phyloP scores from a whole-genome alignment of 1,140 invertebrate species.

The Drosophila asahinai region DNA sequence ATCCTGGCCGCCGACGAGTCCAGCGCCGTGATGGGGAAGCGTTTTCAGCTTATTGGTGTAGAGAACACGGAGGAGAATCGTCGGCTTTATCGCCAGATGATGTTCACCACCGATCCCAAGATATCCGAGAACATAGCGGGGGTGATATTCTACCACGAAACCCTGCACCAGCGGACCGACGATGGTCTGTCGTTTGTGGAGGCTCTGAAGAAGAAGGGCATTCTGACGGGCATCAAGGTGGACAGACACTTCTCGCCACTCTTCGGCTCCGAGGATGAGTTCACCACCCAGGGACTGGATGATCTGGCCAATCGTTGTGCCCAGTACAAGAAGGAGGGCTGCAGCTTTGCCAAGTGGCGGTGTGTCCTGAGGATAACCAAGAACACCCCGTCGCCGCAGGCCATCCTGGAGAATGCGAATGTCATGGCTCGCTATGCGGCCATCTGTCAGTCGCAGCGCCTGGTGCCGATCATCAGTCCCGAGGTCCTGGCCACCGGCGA shows the following conservation, averaged over 20 bases:
- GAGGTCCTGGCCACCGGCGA: conserved; percentile 94
- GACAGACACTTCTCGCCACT: conserved; percentile 95
- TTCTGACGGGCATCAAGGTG: conserved; percentile 97
- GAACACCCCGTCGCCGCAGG: conserved; percentile 94
- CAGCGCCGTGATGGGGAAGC: conserved; percentile 94
- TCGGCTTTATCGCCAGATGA: conserved; percentile 92
- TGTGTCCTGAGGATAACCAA: conserved; percentile 97
- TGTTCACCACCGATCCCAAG: conserved; percentile 94
- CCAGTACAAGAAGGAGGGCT: conserved; percentile 99
- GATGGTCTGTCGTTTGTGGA: conserved; percentile 93
- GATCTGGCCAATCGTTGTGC: conserved; percentile 96
- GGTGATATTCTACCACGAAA: conserved; percentile 98
- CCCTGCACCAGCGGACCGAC: conserved; percentile 96
- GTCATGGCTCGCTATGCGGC: conserved; percentile 98
- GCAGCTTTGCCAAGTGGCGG: conserved; percentile 99
- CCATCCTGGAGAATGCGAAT: conserved; percentile 97
- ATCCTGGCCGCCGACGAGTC: conserved; percentile 95
- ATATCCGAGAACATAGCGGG: conserved; percentile 93
- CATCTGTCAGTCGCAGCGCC: conserved; percentile 97
- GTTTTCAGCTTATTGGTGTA: conserved; percentile 88
- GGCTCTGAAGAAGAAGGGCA: conserved; percentile 92
- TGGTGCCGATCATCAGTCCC: conserved; percentile 99
- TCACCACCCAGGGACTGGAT: conserved; percentile 98
- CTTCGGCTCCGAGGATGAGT: conserved; percentile 96
- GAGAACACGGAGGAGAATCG: conserved; percentile 96